These are phyloP conservation scores for Osmoderma eremita DNA, from an alignment of 2,888 invertebrate species.

Conservation along the genomic window DNA sequence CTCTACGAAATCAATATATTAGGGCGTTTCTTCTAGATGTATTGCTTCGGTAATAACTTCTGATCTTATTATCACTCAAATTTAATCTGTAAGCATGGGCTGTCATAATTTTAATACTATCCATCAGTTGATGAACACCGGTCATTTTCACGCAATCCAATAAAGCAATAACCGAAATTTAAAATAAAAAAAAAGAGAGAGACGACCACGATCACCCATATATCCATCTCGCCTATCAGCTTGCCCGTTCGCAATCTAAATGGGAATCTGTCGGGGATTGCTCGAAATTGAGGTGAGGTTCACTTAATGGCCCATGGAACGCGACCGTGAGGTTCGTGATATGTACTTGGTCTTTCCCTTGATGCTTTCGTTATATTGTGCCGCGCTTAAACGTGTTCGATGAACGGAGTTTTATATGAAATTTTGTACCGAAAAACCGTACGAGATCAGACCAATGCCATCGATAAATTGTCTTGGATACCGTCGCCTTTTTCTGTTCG, in stretches of 20 bases:
- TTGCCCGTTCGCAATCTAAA: conserved; percentile 38
- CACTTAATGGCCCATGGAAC: conserved; percentile 5
- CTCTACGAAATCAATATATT: too few species aligned
- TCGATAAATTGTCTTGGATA: background rate
- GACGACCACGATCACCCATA: conserved; percentile 2
- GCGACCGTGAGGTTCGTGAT: conserved; percentile 12
- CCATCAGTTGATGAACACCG: too few species aligned
- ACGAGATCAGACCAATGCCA: background rate
- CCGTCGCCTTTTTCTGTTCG: background rate
- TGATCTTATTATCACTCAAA: too few species aligned
- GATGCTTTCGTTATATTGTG: background rate
- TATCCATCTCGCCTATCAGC: conserved; percentile 29
- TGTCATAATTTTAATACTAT: too few species aligned
- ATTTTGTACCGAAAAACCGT: conserved; percentile 20
- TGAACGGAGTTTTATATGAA: conserved; percentile 11
- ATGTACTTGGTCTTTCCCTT: background rate
- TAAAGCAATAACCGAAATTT: conserved; percentile 9
- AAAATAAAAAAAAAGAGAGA: background rate
- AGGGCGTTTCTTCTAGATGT: too few species aligned
- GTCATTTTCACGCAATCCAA: conserved; percentile 18
- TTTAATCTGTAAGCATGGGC: too few species aligned
- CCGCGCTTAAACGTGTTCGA: background rate
- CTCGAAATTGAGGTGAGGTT: conserved; percentile 36
- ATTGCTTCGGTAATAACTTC: too few species aligned
- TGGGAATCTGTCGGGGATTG: conserved; percentile 36